These are phyloP conservation scores for Clinocottus analis DNA, from an alignment of 2,113 vertebrate species.

Conservation along the genomic window DNA sequence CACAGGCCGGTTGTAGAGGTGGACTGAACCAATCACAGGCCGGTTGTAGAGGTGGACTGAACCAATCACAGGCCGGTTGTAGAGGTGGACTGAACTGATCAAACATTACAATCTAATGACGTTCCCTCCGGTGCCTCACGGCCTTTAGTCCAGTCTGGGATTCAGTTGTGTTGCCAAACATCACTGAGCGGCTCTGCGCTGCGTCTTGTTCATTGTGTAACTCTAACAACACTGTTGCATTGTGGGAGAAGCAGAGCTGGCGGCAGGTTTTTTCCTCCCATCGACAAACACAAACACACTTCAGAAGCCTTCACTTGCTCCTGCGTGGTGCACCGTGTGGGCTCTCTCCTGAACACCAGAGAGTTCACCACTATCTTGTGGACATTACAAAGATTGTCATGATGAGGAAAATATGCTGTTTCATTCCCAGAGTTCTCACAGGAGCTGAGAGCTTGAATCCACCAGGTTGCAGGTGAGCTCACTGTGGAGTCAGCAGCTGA, in stretches of 20 bases:
- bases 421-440: too few species aligned
- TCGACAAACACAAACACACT: constrained; percentile 18
- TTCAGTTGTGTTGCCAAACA: not conserved
- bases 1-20: too few species aligned
- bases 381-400: too few species aligned
- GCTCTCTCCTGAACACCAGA: constrained; percentile 12
- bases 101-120: not conserved
- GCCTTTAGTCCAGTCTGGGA: too few species aligned
- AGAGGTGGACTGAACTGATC: too few species aligned
- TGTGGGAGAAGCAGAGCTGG: constrained; percentile 20
- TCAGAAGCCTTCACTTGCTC: constrained; percentile 6
- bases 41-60: too few species aligned
- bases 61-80: too few species aligned
- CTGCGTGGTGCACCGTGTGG: not conserved
- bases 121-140: not conserved
- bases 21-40: too few species aligned
- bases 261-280: constrained; percentile 62
- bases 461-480: not conserved
- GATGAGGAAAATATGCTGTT: too few species aligned
- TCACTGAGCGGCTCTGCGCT: constrained; percentile 14
- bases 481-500: not conserved
- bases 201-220: constrained; percentile 49
- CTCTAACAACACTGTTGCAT: constrained; percentile 39
- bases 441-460: constrained; percentile 11
- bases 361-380: constrained; percentile 27